Conservation (phyloP, 2,797 vertebrate species). For the Alexandromys oeconomus region DNA sequence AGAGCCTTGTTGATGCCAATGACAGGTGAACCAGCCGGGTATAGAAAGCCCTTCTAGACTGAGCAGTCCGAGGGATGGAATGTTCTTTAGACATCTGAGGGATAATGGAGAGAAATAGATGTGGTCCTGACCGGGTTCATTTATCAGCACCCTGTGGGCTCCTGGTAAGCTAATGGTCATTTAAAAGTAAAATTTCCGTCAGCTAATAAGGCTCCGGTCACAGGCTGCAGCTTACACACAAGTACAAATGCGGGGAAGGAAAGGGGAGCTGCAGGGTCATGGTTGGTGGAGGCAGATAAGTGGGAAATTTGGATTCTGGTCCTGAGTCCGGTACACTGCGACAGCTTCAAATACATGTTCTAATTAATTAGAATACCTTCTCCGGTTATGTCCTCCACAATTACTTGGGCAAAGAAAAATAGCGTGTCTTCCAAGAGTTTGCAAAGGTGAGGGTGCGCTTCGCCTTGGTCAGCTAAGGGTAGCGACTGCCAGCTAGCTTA, state of each 20-base stretch:
- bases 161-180: slow-evolving; percentile 82
- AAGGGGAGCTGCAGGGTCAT: slow-evolving; percentile 77
- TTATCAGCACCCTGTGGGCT: slow-evolving; percentile 70
- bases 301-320: slow-evolving; percentile 86
- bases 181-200: slow-evolving; percentile 87
- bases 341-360: slow-evolving; percentile 84
- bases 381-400: slow-evolving; percentile 85
- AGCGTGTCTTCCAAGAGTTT: slow-evolving; percentile 82
- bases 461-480: slow-evolving; percentile 69
- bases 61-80: background rate
- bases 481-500: slow-evolving; percentile 64
- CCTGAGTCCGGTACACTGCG: slow-evolving; percentile 75
- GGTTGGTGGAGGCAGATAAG: slow-evolving; percentile 81
- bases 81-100: background rate
- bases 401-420: slow-evolving; percentile 85
- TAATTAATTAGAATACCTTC: slow-evolving; percentile 87
- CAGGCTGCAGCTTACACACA: slow-evolving; percentile 85
- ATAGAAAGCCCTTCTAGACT: background rate
- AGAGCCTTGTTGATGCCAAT: background rate
- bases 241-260: slow-evolving; percentile 74
- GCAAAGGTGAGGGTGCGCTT: slow-evolving; percentile 78
- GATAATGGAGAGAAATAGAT: slow-evolving; percentile 69
- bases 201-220: slow-evolving; percentile 83
- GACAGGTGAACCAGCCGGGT: too few species aligned
- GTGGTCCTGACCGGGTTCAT: slow-evolving; percentile 72